Evolutionary conservation across 1,140 invertebrate species (phyloP), one percentile per base, ranked within the genome.

Genomic region (Nasonia vitripennis): DNA sequence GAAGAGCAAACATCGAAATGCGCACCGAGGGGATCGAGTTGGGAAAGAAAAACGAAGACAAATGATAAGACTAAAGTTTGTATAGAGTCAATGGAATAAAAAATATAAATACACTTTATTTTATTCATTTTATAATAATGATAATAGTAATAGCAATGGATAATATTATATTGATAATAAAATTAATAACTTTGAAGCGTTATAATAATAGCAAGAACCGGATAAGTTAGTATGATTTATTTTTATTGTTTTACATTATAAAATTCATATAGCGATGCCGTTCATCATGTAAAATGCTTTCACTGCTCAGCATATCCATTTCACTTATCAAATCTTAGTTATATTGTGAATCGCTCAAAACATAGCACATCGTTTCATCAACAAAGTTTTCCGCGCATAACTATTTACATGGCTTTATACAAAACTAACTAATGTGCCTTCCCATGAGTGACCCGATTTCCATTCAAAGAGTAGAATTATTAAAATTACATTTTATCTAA

Each of bases 321-420:
- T 78, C 14, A 37, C 41, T 17, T 83, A 74, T 71, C 41, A 20
- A 87, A 88, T 86, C 86, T 74, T 90, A 85, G 75, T 71, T 87
- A 81, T 87, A 88, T 89, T 88, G 51, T 89, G 88, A 86, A 89
- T 78, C 82, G 79, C 62, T 85, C 82, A 88, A 88, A 87, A 86
- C 81, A 87, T 83, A 83, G 37, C 85, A 37, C 34, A 78, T 85
- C 73, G 70, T 87, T 80, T 48, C 48, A 71, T 85, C 23, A 81
- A 85, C 48, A 75, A 73, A 79, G 31, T 84, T n/a, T n/a, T 6
- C 12, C 37, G 31, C 34, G 41, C 75, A 81, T 86, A 80, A 89
- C 84, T 92, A 92, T 92, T 90, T 92, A 92, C 90, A 92, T 88
- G 88, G 89, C 87, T 92, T 90, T 91, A 88, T 91, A 92, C 89